Evolutionary conservation across 2,797 vertebrate species (phyloP).

Genomic region (Molothrus ater): DNA sequence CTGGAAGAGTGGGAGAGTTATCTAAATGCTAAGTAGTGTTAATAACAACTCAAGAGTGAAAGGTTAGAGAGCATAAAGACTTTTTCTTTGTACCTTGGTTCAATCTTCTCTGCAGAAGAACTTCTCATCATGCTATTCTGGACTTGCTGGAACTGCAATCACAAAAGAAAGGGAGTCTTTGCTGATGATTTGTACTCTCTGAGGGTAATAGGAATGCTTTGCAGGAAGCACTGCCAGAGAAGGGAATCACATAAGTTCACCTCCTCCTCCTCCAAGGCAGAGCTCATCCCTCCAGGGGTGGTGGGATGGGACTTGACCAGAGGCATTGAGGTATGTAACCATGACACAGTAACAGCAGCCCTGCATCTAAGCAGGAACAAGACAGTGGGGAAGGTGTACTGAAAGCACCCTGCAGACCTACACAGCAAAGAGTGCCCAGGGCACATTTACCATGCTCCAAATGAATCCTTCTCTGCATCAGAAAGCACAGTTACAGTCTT

Average conservation of each 20-base stretch:
- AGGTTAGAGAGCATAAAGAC: background rate
- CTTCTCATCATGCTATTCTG: slow-evolving; percentile 95
- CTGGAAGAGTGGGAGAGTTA: background rate
- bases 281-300: background rate
- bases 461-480: background rate
- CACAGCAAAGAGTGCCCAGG: background rate
- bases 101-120: slow-evolving; percentile 86
- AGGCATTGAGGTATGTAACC: background rate
- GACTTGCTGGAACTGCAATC: slow-evolving; percentile 91
- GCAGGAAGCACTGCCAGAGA: background rate
- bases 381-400: background rate
- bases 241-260: background rate
- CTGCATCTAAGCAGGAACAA: background rate
- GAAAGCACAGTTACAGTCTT: background rate
- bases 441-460: background rate
- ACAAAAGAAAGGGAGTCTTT: background rate
- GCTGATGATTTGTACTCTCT: background rate
- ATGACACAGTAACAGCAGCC: background rate
- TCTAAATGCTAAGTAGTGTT: slow-evolving; percentile 24
- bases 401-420: background rate
- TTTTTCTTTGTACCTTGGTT: slow-evolving; percentile 84
- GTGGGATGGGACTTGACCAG: background rate
- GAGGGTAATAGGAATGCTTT: background rate
- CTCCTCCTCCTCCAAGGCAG: background rate
- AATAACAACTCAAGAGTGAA: background rate